Evolutionary conservation across 2,113 vertebrate species (phyloP).

Genomic region (Ceratotherium simum): DNA sequence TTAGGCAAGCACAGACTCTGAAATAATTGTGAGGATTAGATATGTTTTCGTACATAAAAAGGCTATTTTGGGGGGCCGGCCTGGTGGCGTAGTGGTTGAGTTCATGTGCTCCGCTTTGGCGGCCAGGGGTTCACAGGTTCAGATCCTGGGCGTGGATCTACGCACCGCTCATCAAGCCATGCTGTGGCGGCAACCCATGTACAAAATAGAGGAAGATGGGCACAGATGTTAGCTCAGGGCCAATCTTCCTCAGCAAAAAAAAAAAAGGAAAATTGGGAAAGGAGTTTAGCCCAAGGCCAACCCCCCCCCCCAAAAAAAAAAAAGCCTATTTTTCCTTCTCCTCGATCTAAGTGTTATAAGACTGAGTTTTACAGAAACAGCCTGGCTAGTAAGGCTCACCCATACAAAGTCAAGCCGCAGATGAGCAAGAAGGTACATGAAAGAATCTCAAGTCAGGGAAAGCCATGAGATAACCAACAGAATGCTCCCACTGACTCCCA

Average conservation of each 20-base stretch:
- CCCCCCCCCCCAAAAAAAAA: no score
- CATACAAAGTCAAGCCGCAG: slow-evolving; percentile 23
- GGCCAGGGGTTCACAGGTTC: no score
- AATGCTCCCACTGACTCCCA: background rate
- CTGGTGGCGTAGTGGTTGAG: no score
- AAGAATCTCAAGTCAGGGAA: background rate
- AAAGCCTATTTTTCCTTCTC: background rate
- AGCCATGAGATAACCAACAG: background rate
- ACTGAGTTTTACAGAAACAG: background rate
- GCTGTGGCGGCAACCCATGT: no score
- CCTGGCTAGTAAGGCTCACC: background rate
- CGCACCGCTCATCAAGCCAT: no score
- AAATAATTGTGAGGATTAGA: background rate
- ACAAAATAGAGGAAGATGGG: no score
- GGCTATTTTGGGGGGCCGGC: background rate
- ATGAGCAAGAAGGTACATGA: background rate
- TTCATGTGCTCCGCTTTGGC: no score
- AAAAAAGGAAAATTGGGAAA: no score
- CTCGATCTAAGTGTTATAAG: slow-evolving; percentile 1
- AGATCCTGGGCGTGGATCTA: no score
- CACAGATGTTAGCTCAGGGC: no score
- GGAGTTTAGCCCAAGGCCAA: no score
- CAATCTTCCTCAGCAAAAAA: no score
- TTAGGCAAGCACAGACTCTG: background rate
- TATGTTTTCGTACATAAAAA: background rate